Conservation (phyloP, 1,140 invertebrate species). For the Argopecten irradians region DNA sequence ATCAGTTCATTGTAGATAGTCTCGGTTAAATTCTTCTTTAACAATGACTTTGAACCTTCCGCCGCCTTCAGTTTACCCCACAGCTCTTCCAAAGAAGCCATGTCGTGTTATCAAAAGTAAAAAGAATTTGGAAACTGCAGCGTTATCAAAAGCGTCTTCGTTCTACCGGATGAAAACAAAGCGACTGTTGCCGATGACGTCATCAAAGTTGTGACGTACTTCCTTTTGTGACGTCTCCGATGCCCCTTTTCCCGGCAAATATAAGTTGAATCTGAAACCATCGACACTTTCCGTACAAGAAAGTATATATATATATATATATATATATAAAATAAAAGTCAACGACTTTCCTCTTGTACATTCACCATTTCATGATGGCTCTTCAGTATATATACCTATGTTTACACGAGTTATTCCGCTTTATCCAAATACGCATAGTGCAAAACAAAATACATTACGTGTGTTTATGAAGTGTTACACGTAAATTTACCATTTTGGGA, state of each 20-base stretch:
- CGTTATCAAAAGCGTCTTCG: not conserved
- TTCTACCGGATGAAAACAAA: not conserved
- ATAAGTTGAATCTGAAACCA: no score
- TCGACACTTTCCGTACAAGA: no score
- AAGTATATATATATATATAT: no score
- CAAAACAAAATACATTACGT: no score
- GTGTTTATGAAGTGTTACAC: no score
- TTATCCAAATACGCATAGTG: no score
- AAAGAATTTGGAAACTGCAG: not conserved
- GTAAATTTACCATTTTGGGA: no score
- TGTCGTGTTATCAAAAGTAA: not conserved
- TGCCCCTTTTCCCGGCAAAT: not conserved
- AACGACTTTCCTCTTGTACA: no score
- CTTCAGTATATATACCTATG: no score
- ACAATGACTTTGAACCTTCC: constrained; percentile 60
- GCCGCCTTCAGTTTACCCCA: constrained; percentile 43
- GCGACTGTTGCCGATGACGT: not conserved
- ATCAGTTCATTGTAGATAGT: constrained; percentile 65
- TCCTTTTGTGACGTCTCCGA: not conserved
- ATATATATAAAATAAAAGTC: no score
- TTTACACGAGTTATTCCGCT: not conserved
- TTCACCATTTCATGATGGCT: no score
- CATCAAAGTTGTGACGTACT: not conserved
- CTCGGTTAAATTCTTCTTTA: constrained; percentile 66
- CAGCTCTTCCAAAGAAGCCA: constrained; percentile 43